Evolutionary conservation across 2,797 vertebrate genomes (phyloP), one percentile per base, ranked within the genome.

Genomic region (Phoeniculus purpureus): DNA sequence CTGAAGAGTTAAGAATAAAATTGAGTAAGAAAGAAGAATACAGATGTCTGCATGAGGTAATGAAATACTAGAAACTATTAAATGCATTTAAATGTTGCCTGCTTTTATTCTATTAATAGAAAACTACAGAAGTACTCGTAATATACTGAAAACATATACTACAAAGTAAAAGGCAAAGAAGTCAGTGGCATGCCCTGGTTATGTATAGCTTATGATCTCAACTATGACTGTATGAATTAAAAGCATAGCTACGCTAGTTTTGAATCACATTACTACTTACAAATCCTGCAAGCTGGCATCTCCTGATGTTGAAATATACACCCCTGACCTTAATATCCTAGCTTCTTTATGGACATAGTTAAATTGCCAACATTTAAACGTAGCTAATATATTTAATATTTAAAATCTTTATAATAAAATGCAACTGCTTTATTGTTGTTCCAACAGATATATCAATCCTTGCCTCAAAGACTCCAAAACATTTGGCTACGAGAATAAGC

Each of bases 371-470:
- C 40, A 87, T 66, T 86, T 75, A 15, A 82, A 92, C 86, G 83
- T 77, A 16, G 13, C 13, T 15, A 43, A 43, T 43, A 16, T 43
- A 43, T 43, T 43, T 43, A 14, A 43, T 43, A 43, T 43, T 43
- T 43, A 6, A 43, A 43, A 43, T 11, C 43, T 43, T 73, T 85
- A 12, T n/a, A 89, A 80, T 70, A 67, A 80, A 93, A 89, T 17
- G 31, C 47, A 86, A 62, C 47, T 75, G 80, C 80, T 93, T 93
- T 95, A 66, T 65, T 81, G 62, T 65, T 85, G 52, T 83, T 94
- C 80, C 91, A 93, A 91, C 25, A 95, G 51, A 85, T 81, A 59
- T 5, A 87, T 66, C 79, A 87, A 52, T 22, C 40, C 34, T 59
- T 11, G 59, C 66, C 87, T 78, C 73, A 92, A 82, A 87, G 51